These are phyloP conservation scores for Coptotermes formosanus DNA, from an alignment of 1,140 invertebrate species.

Conservation along the genomic window DNA sequence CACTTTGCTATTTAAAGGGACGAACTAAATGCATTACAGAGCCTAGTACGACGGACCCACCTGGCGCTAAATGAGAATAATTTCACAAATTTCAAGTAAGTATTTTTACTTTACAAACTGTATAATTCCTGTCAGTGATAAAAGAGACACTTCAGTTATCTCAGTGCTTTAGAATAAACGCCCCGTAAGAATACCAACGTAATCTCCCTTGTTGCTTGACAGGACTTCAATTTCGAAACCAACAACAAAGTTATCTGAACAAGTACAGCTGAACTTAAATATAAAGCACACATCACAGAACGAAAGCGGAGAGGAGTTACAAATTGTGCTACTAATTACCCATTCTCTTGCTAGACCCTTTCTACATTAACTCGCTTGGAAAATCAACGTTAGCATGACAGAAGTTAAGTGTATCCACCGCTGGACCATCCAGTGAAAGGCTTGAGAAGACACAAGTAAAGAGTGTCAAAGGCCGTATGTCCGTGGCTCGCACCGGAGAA, in stretches of 20 bases:
- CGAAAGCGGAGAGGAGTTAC: not conserved
- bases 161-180: not conserved
- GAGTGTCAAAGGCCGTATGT: not conserved
- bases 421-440: not conserved
- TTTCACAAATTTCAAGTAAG: not conserved
- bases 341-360: not conserved
- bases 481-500: not conserved
- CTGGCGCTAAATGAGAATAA: not conserved
- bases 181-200: not conserved
- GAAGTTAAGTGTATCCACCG: not conserved
- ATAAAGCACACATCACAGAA: not conserved
- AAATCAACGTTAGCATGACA: not conserved
- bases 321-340: not conserved
- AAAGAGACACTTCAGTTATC: not conserved
- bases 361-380: not conserved
- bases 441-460: not conserved
- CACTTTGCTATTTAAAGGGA: no score
- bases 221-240: not conserved
- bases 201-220: not conserved
- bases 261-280: not conserved
- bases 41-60: not conserved
- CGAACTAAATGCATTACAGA: no score
- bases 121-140: not conserved
- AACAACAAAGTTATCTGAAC: not conserved
- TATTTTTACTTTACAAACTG: not conserved